Conservation (phyloP, 2,113 vertebrate genomes). For the Leucoraja erinaceus region DNA sequence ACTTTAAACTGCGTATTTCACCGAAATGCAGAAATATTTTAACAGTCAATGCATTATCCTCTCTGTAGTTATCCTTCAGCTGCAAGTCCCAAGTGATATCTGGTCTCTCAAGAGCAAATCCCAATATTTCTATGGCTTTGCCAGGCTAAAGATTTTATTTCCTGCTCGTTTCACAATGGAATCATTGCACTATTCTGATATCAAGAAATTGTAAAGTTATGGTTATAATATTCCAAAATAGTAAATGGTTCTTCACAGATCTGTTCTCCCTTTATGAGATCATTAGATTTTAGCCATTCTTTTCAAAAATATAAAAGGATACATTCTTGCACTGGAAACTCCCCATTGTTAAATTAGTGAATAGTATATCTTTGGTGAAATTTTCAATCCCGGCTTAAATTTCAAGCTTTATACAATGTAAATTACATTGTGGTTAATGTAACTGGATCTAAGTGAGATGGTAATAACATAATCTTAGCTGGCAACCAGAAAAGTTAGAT, state of each 20-base stretch:
- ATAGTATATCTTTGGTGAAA: constrained; percentile 35
- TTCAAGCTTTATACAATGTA: constrained; percentile 24
- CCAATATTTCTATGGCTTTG: not conserved
- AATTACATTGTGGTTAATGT: constrained; percentile 46
- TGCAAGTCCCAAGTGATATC: not conserved
- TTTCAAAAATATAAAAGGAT: not conserved
- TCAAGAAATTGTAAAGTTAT: constrained; percentile 24
- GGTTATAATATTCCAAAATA: constrained; percentile 39
- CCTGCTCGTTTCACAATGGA: constrained; percentile 47
- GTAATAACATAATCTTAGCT: not conserved
- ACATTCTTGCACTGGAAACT: not conserved
- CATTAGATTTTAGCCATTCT: not conserved
- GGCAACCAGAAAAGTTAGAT: not conserved
- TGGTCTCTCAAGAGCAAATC: not conserved
- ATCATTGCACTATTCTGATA: constrained; percentile 44
- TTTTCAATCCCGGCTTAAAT: constrained; percentile 38
- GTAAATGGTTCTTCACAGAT: constrained; percentile 37
- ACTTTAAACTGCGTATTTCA: constrained; percentile 20
- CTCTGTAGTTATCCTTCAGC: not conserved
- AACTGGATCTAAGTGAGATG: not conserved
- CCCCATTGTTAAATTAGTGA: constrained; percentile 38
- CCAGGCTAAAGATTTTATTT: constrained; percentile 51
- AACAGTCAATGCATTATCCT: constrained; percentile 6
- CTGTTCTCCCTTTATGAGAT: constrained; percentile 34
- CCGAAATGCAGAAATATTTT: constrained; percentile 22